Evolutionary conservation across 2,888 invertebrate species (phyloP).

Genomic region (Baccha elongata): DNA sequence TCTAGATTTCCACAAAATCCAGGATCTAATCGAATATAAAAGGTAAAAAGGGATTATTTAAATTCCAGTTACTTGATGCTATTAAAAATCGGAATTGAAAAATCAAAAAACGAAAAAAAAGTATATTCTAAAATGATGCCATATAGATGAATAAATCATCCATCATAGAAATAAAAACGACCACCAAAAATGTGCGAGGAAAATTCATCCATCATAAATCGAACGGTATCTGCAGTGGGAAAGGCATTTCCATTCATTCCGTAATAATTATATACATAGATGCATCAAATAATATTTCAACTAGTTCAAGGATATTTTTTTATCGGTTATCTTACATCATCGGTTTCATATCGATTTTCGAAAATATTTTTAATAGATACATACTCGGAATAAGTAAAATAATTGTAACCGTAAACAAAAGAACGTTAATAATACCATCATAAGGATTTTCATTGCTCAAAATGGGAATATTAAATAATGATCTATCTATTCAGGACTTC

Average conservation of each 20-base stretch:
- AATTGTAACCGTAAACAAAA: neutral
- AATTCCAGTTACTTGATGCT: too few species aligned
- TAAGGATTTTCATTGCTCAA: slow-evolving; percentile 21
- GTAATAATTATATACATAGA: neutral
- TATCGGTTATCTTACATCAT: neutral
- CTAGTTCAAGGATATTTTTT: neutral
- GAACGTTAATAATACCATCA: neutral
- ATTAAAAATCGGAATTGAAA: too few species aligned
- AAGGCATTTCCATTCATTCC: neutral
- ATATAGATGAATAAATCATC: neutral
- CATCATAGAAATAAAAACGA: neutral
- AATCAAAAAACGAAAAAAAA: neutral
- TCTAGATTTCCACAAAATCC: too few species aligned
- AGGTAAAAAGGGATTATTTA: too few species aligned
- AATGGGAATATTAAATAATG: slow-evolving; percentile 44
- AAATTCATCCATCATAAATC: neutral
- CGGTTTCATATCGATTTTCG: neutral
- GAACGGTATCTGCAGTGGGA: neutral
- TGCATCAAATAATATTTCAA: neutral
- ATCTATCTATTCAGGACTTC: slow-evolving; percentile 43
- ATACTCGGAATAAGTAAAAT: neutral
- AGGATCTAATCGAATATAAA: too few species aligned
- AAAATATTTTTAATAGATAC: neutral
- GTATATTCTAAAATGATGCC: neutral
- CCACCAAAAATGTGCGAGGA: neutral